These are phyloP conservation scores for Amorpha juglandis DNA, from an alignment of 2,888 invertebrate genomes.

Conservation along the genomic window DNA sequence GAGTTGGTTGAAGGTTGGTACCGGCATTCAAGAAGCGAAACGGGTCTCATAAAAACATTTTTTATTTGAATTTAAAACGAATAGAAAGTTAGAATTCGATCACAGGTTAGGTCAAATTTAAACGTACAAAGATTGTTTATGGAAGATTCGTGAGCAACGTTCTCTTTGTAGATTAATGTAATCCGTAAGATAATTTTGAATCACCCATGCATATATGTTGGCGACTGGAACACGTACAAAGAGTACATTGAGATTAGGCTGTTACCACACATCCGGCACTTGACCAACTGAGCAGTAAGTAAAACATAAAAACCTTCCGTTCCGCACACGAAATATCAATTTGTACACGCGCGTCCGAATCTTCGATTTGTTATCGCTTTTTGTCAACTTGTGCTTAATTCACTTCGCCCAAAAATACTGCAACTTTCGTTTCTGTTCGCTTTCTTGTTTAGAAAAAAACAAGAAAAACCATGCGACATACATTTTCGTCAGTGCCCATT, in stretches of 20 bases:
- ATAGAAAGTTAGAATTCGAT: slow-evolving; percentile 30
- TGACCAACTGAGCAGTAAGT: slow-evolving; percentile 64
- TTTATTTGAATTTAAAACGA: slow-evolving; percentile 29
- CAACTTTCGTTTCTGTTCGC: slow-evolving; percentile 44
- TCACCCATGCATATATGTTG: slow-evolving; percentile 42
- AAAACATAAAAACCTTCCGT: slow-evolving; percentile 67
- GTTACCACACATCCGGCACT: slow-evolving; percentile 75
- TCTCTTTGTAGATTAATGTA: slow-evolving; percentile 46
- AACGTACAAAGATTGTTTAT: slow-evolving; percentile 48
- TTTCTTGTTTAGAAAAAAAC: slow-evolving; percentile 35
- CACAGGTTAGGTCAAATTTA: slow-evolving; percentile 11
- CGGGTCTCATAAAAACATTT: slow-evolving; percentile 44
- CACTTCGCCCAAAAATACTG: slow-evolving; percentile 60
- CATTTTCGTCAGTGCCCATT: background rate
- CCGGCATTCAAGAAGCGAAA: slow-evolving; percentile 51
- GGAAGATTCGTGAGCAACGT: slow-evolving; percentile 54
- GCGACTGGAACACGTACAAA: slow-evolving; percentile 44
- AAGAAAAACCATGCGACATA: background rate
- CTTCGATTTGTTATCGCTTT: slow-evolving; percentile 54
- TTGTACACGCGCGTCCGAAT: slow-evolving; percentile 56
- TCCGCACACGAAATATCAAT: slow-evolving; percentile 77
- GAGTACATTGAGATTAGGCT: slow-evolving; percentile 49
- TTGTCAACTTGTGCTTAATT: slow-evolving; percentile 77
- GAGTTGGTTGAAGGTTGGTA: slow-evolving; percentile 50
- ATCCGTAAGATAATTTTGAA: slow-evolving; percentile 47